Evolutionary conservation across 2,797 vertebrate genomes (phyloP).

Genomic region (Anolis apletophallus): DNA sequence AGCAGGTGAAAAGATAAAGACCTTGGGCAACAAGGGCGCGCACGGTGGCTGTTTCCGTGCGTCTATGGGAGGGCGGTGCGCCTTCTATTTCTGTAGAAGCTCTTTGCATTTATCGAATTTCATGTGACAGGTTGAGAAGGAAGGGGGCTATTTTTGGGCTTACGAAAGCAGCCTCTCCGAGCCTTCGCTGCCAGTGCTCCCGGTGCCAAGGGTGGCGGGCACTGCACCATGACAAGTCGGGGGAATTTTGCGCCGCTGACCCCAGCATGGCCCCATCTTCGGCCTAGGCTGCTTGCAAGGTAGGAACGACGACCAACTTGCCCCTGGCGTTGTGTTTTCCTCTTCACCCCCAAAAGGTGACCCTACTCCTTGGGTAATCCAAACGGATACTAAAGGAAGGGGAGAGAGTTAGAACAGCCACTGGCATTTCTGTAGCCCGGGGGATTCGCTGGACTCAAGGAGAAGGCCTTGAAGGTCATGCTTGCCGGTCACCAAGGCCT

Average conservation of each 20-base stretch:
- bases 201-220: constrained; percentile 43
- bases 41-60: no score
- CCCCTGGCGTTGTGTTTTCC: background rate
- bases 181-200: constrained; percentile 43
- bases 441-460: background rate
- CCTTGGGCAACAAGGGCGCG: background rate
- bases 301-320: constrained; percentile 34
- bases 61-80: background rate
- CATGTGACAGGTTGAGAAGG: constrained; percentile 53
- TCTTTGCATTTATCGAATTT: constrained; percentile 9
- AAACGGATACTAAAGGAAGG: background rate
- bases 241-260: constrained; percentile 19
- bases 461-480: background rate
- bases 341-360: background rate
- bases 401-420: no score
- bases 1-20: no score
- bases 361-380: rapidly evolving
- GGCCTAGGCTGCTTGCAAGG: constrained; percentile 38
- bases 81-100: constrained; percentile 55
- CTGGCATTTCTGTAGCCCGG: background rate
- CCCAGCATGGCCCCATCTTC: constrained; percentile 54
- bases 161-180: constrained; percentile 50
- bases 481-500: no score
- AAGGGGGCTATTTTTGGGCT: constrained; percentile 59
- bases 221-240: constrained; percentile 59